Evolutionary conservation across 2,888 invertebrate genomes (phyloP), one percentile per base, ranked within the genome.

Genomic region (Halictus quadricinctus): DNA sequence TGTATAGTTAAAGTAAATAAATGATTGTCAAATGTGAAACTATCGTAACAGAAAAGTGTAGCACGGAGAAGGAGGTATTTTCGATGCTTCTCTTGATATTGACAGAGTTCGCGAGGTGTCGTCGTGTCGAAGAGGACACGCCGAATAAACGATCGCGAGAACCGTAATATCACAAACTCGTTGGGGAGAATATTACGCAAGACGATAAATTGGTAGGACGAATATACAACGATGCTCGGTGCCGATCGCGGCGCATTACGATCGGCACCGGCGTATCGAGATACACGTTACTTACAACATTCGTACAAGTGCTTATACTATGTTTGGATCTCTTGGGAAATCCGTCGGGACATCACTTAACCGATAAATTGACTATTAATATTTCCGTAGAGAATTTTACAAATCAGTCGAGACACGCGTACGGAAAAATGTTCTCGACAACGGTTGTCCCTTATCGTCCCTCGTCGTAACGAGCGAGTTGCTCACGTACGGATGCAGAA

Each of bases 311-410:
- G 89, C 90, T 90, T 89, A 90, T 21, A 83, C 84, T 80, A 85
- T 73, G 80, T 74, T 82, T 74, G 80, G 80, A 76, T 18, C 76
- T 21, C 66, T 50, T 81, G 81, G 4, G 41, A 21, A 41, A 70
- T 41, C 86, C 80, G 48, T 77, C 80, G 72, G 86, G 80, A 75
- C 84, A 58, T 83, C 88, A 54, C 81, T 88, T 90, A 90, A 90
- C 78, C 92, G 91, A 92, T 94, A 93, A 94, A 94, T 94, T 94
- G 94, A 94, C 94, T 94, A 94, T 94, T 91, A 92, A 93, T 93
- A 94, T 93, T 91, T 92, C 91, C 91, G 91, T 92, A 91, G 92
- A 93, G 93, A 94, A 93, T 93, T 93, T 93, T 92, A 93, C 92
- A 93, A 92, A 92, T 94, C 93, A 94, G 94, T 94, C 93, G 93